Evolutionary conservation across 2,888 invertebrate species (phyloP), one percentile per base, ranked within the genome.

Genomic region (Heterodera filipjevi): DNA sequence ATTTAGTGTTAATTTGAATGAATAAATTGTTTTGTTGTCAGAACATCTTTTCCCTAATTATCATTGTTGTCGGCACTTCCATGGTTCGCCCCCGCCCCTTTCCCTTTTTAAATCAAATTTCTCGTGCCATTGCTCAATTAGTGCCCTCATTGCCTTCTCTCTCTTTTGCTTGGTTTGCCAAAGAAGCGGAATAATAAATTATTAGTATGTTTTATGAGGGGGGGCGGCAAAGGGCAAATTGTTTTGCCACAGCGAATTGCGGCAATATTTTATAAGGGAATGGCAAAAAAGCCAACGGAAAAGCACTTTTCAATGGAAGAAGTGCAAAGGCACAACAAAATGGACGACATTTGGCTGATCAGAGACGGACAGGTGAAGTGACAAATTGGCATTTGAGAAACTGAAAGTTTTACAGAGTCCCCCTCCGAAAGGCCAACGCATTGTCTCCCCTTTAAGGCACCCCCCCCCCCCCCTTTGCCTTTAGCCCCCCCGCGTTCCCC

Each of bases 291-390:
- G 73, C 14, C 73, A 27, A 73, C 35, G 44, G 64, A 59, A 6
- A 53, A 75, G 46, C 44, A 33, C 19, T 75, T 75, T 64, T 33
- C 64, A 27, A 16, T 75, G 44, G 75, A 75, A 0, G 75, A 75
- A 53, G 35, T 75, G 44, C 66, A 64, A 33, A 44, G 27, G 30
- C 75, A 75, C 32, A 75, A 64, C 66, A 16, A 46, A 27, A 44
- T 16, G 46, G 75, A 75, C 44, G 75, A 75, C 68, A 53, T 75
- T 75, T 75, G 75, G 75, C 35, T 75, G 68, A 35, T 75, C 46
- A 64, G 35, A 64, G 66, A 64, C 19, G 75, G 75, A 32, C 64
- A 66, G 59, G 75, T 75, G 68, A 35, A 12, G 22, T n/a, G 53
- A 30, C 53, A 22, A 39, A 44, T 19, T 22, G 35, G 33, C 46